Percentiles rank a stretch among this genome's conserved stretches.
These are phyloP conservation scores for Cuculus canorus DNA, from an alignment of 2,797 vertebrate species.

Conservation along the genomic window DNA sequence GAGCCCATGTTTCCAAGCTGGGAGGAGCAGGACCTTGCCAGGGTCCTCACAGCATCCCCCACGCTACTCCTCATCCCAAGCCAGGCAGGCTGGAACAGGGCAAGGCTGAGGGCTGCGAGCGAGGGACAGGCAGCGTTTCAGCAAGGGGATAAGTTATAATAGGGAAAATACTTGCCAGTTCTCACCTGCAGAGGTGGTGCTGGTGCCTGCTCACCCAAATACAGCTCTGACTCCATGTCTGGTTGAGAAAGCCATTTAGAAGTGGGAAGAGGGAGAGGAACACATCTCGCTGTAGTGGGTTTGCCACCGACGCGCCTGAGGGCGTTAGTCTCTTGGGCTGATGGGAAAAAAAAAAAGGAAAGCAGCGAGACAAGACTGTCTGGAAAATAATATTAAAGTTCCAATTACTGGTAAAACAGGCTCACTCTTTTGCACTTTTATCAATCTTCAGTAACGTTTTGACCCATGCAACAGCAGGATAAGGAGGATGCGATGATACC, in stretches of 20 bases:
- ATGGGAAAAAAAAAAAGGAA: not conserved
- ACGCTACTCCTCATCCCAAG: accelerated
- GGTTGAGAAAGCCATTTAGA: not conserved
- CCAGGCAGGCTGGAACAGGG: not conserved
- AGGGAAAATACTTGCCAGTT: not conserved
- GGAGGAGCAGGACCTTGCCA: not conserved
- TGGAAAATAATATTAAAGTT: not conserved
- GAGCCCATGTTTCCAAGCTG: not conserved
- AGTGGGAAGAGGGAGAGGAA: not conserved
- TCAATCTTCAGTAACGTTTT: not conserved
- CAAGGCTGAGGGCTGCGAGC: not conserved
- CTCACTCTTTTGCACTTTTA: constrained; percentile 2
- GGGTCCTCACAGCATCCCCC: not conserved
- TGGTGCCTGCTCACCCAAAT: not conserved
- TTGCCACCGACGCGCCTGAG: not conserved
- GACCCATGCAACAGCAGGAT: not conserved
- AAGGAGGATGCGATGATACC: not conserved
- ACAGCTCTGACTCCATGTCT: not conserved
- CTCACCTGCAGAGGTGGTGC: accelerated
- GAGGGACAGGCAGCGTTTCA: not conserved
- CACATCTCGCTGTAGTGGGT: not conserved
- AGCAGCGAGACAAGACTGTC: not conserved
- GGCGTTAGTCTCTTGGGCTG: not conserved
- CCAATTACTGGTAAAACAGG: not conserved
- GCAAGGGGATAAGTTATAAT: not conserved